Percentiles rank a stretch among this genome's conserved stretches.
phyloP scores from a whole-genome alignment of 2,888 invertebrate genomes.

The Macrosiphum euphorbiae region DNA sequence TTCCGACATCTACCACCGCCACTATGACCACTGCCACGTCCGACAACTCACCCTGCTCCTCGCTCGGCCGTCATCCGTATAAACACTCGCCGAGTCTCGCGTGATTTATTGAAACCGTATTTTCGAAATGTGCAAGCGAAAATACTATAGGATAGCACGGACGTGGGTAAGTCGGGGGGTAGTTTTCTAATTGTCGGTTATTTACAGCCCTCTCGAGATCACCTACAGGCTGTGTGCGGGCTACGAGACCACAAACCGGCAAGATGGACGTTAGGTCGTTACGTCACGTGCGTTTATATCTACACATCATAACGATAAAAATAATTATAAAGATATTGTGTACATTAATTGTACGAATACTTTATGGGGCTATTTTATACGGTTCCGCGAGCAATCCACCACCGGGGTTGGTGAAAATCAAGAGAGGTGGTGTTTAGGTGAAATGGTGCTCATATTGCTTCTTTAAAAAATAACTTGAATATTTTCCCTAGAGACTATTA shows the following conservation, averaged over 20 bases:
- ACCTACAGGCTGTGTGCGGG: neutral
- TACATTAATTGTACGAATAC: neutral
- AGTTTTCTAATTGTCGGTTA: conserved; percentile 36
- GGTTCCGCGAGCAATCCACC: neutral
- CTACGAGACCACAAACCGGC: neutral
- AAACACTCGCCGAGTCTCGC: neutral
- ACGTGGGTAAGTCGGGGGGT: neutral
- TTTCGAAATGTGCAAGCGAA: neutral
- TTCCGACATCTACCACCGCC: neutral
- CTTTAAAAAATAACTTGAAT: neutral
- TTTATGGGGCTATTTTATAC: neutral
- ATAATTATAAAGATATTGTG: neutral
- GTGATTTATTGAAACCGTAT: conserved; percentile 29
- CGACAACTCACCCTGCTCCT: neutral
- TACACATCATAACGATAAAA: neutral
- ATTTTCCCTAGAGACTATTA: neutral
- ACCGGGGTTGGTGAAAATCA: neutral
- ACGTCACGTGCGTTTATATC: neutral
- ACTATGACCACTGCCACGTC: neutral
- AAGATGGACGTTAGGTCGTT: neutral
- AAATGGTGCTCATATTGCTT: neutral
- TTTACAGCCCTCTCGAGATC: conserved; percentile 43
- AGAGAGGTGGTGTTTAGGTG: neutral
- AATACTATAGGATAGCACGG: neutral
- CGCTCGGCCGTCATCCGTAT: neutral